Evolutionary conservation across 2,888 invertebrate genomes (phyloP).

Genomic region (Drosophila rubida): DNA sequence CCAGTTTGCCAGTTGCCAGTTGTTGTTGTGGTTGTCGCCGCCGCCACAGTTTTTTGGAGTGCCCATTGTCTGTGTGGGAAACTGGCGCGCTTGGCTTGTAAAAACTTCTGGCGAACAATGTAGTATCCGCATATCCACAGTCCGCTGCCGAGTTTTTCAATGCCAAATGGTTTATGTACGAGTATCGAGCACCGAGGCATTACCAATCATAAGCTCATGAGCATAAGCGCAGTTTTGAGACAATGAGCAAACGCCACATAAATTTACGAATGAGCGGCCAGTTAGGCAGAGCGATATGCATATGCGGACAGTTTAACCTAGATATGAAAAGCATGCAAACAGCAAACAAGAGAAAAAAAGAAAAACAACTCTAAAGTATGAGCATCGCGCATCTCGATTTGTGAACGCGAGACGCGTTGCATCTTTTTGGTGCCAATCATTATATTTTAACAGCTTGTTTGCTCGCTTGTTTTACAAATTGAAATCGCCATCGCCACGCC

Average conservation of each 20-base stretch:
- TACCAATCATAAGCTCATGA: slow-evolving; percentile 56
- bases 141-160: slow-evolving; percentile 57
- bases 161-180: slow-evolving; percentile 76
- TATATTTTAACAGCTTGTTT: slow-evolving; percentile 81
- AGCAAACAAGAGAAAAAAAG: neutral
- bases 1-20: slow-evolving; percentile 36
- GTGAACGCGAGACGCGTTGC: slow-evolving; percentile 26
- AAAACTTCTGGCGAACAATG: slow-evolving; percentile 64
- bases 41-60: slow-evolving; percentile 61
- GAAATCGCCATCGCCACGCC: slow-evolving; percentile 67
- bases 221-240: slow-evolving; percentile 59
- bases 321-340: slow-evolving; percentile 27
- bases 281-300: slow-evolving; percentile 61
- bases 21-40: slow-evolving; percentile 51
- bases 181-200: slow-evolving; percentile 59
- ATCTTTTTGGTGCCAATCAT: slow-evolving; percentile 73
- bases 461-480: slow-evolving; percentile 80
- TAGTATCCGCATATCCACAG: slow-evolving; percentile 51
- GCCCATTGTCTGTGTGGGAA: slow-evolving; percentile 77
- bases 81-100: slow-evolving; percentile 71
- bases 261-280: slow-evolving; percentile 52
- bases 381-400: slow-evolving; percentile 3
- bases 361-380: neutral
- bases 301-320: slow-evolving; percentile 73
- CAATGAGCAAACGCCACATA: slow-evolving; percentile 77